A percentile compares a stretch with the other conserved stretches of the same genome.
Evolutionary conservation across 2,888 invertebrate genomes (phyloP).

Genomic region (Drosophila antonietae): DNA sequence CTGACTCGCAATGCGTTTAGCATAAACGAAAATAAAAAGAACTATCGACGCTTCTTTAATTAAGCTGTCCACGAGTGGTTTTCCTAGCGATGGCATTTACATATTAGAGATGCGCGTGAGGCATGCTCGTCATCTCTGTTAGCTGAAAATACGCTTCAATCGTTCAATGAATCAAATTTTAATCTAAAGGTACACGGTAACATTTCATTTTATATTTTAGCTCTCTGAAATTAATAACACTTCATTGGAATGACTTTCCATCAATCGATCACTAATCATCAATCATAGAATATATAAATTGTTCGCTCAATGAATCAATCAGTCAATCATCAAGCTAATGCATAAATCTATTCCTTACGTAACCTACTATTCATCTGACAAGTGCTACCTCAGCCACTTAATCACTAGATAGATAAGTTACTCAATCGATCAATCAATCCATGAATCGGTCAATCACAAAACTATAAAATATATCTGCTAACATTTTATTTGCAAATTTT

Average conservation of each 20-base stretch:
- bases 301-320: neutral
- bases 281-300: too few relatives aligned
- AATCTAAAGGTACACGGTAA: too few relatives aligned
- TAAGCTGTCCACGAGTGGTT: constrained; percentile 27
- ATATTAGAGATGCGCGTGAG: constrained; percentile 16
- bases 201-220: too few relatives aligned
- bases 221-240: neutral
- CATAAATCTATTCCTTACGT: too few relatives aligned
- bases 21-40: constrained; percentile 38
- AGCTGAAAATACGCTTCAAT: neutral
- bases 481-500: too few relatives aligned
- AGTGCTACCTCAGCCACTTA: too few relatives aligned
- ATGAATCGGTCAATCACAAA: neutral
- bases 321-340: neutral
- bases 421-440: neutral
- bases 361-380: too few relatives aligned
- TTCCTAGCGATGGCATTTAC: constrained; percentile 9
- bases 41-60: constrained; percentile 55
- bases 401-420: neutral
- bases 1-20: constrained; percentile 43
- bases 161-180: neutral
- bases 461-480: too few relatives aligned
- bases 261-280: too few relatives aligned
- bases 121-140: neutral
- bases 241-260: too few relatives aligned